Evolutionary conservation across 1,140 invertebrate genomes (phyloP), one percentile per base, ranked within the genome.

Genomic region (Oryzaephilus surinamensis): DNA sequence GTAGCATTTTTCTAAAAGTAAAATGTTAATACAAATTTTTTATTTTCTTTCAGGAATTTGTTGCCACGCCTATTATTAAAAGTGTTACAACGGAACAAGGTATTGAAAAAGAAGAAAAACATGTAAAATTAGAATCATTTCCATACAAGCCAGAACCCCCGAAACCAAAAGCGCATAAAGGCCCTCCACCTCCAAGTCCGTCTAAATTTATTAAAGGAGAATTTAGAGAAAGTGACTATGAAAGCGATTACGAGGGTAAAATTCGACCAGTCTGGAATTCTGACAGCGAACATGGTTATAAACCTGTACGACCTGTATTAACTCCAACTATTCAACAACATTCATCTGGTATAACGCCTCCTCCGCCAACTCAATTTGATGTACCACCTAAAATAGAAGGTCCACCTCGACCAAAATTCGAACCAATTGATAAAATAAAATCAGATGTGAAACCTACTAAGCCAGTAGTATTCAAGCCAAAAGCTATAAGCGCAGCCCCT

Each of bases 151-250:
- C 61, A 18, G 61, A 66, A 14, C 51, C 47, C 3, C 50, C 35
- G 47, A 67, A 60, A 27, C 45, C 60, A 3, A 57, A 58, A 34
- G 41, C 47, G 36, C 33, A 43, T n/a, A 61, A 55, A 51, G 52
- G 32, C 38, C 63, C 57, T 27, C 65, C 57, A 43, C 70, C 70
- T 37, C 70, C 66, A 41, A 71, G 71, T 60, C 69, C 78, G 45
- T 72, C 71, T 21, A 74, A 75, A 70, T 79, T 84, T 63, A 54
- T 78, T 30, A 72, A 77, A 49, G 70, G 77, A 29, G 77, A 83
- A 61, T 81, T 79, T 52, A 64, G 69, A 19, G 70, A 77, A 64
- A 77, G 77, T 51, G 81, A 84, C 51, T 81, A 81, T 46, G 78
- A 81, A 58, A 84, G 78, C 52, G 79, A 85, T 52, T 78, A 76